These are phyloP conservation scores for Molothrus ater DNA, from an alignment of 2,797 vertebrate genomes.

Conservation along the genomic window DNA sequence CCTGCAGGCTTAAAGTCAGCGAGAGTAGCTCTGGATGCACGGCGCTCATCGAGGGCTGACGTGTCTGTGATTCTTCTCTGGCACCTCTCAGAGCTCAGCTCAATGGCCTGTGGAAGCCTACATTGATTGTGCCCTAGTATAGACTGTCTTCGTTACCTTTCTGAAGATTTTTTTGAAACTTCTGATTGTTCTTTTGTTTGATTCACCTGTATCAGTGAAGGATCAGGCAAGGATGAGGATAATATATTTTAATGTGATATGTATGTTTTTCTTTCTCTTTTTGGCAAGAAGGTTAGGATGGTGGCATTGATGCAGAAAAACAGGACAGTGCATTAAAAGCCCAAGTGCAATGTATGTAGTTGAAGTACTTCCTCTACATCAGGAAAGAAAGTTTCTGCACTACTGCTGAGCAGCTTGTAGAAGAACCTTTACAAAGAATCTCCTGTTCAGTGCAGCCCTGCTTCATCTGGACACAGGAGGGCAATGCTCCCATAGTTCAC, in stretches of 20 bases:
- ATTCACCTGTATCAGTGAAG: slow-evolving; percentile 71
- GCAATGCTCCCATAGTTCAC: background rate
- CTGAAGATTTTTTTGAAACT: slow-evolving; percentile 37
- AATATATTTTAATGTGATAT: slow-evolving; percentile 65
- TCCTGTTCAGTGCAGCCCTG: background rate
- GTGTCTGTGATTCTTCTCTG: background rate
- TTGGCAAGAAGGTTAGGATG: slow-evolving; percentile 22
- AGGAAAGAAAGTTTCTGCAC: slow-evolving; percentile 25
- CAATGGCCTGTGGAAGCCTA: slow-evolving; percentile 31
- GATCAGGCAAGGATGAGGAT: slow-evolving; percentile 66
- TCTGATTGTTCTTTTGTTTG: slow-evolving; percentile 65
- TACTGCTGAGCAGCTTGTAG: slow-evolving; percentile 19
- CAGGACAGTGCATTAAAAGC: slow-evolving; percentile 23
- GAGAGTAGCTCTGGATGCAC: slow-evolving; percentile 5
- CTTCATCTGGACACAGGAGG: slow-evolving; percentile 5
- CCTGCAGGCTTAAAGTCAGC: slow-evolving; percentile 43
- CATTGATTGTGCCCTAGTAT: slow-evolving; percentile 51
- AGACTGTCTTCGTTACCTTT: slow-evolving; percentile 66
- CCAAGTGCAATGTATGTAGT: slow-evolving; percentile 28
- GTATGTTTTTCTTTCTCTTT: slow-evolving; percentile 20
- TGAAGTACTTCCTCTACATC: slow-evolving; percentile 2
- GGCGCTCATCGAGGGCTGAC: background rate
- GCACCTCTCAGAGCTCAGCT: slow-evolving; percentile 7
- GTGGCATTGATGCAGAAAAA: background rate
- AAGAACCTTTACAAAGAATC: background rate